A percentile compares a stretch with the other conserved stretches of the same genome.
These are phyloP conservation scores for Scotopteryx bipunctaria DNA, from an alignment of 2,888 invertebrate genomes.

Conservation along the genomic window DNA sequence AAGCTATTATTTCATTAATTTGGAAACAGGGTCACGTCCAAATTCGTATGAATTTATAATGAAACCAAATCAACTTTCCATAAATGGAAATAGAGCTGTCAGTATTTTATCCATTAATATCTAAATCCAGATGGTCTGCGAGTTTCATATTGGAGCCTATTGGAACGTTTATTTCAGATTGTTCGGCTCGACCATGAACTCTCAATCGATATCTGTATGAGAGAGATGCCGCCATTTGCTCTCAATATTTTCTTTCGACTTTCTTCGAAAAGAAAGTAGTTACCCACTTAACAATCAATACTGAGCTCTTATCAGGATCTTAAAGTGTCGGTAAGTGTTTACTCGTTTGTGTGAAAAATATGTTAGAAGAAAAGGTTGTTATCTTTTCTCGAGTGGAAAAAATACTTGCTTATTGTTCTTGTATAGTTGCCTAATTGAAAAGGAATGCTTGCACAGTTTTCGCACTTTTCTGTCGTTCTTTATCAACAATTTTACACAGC, in stretches of 20 bases:
- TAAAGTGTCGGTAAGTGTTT: background rate
- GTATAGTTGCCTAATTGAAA: too few species aligned
- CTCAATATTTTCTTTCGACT: background rate
- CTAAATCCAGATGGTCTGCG: background rate
- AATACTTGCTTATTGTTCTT: too few species aligned
- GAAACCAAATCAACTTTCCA: background rate
- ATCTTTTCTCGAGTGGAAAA: too few species aligned
- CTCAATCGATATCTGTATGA: slow-evolving; percentile 8
- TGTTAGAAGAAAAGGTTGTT: too few species aligned
- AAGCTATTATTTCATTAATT: too few species aligned
- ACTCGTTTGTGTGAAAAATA: background rate
- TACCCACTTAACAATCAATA: background rate
- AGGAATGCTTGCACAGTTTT: too few species aligned
- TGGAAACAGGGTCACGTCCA: too few species aligned
- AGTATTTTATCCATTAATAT: background rate
- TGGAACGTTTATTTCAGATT: slow-evolving; percentile 5
- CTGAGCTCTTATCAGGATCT: background rate
- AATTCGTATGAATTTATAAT: too few species aligned
- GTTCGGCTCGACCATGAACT: slow-evolving; percentile 4
- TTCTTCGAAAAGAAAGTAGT: background rate
- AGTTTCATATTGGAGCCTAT: slow-evolving; percentile 2
- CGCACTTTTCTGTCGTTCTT: too few species aligned
- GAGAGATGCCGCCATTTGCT: background rate
- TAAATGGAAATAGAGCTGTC: background rate
- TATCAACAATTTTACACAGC: too few species aligned